A percentile compares a stretch with the other conserved stretches of the same genome.
Evolutionary conservation across 2,113 vertebrate species (phyloP).

Genomic region (Synchiropus splendidus): DNA sequence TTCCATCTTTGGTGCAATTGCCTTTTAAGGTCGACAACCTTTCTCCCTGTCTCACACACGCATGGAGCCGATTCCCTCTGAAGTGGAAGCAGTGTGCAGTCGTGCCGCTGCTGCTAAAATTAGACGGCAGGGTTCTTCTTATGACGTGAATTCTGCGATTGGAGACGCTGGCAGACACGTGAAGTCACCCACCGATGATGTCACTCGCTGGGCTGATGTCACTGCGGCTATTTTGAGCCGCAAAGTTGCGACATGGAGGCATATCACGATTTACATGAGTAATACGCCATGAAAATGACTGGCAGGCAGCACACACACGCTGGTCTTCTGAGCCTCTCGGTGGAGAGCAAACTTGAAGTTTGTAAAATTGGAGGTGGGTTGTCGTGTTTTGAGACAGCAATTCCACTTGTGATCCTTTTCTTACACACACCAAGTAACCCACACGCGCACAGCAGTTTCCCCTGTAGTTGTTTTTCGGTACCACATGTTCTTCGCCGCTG

Average conservation of each 20-base stretch:
- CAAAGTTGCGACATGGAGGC: slow-evolving; percentile 34
- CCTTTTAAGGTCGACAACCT: too few relatives aligned
- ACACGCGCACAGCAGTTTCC: slow-evolving; percentile 5
- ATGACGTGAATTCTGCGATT: slow-evolving; percentile 30
- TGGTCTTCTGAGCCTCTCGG: too few relatives aligned
- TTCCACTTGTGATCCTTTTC: too few relatives aligned
- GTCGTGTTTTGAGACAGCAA: too few relatives aligned
- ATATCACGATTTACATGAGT: slow-evolving; percentile 37
- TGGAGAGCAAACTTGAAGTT: too few relatives aligned
- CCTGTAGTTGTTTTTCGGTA: slow-evolving; percentile 25
- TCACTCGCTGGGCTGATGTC: slow-evolving; percentile 34
- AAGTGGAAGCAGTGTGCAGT: slow-evolving; percentile 10
- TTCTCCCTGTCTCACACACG: background rate
- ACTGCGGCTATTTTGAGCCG: slow-evolving; percentile 31
- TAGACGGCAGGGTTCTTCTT: slow-evolving; percentile 23
- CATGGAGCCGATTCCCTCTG: slow-evolving; percentile 11
- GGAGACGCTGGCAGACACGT: slow-evolving; percentile 20
- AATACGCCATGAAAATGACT: slow-evolving; percentile 42
- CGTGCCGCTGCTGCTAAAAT: slow-evolving; percentile 31
- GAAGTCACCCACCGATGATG: slow-evolving; percentile 29
- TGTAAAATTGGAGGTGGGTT: too few relatives aligned
- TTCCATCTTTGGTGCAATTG: too few relatives aligned
- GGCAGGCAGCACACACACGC: slow-evolving; percentile 17
- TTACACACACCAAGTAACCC: too few relatives aligned
- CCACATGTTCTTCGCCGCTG: slow-evolving; percentile 43